Evolutionary conservation across 2,888 invertebrate species (phyloP).

Genomic region (Leucophenga montana): DNA sequence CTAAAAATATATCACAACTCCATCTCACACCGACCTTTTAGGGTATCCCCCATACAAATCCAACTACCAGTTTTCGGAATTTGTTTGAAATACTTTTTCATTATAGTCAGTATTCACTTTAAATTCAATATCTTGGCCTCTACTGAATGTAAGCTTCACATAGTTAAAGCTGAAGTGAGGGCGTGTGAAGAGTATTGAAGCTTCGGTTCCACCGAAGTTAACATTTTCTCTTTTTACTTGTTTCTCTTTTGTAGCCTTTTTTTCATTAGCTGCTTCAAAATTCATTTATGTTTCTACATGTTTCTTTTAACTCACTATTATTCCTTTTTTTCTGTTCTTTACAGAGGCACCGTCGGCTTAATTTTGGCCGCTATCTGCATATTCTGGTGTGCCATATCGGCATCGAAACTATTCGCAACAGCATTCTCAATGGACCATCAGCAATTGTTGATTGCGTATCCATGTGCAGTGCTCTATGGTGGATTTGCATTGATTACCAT

Average conservation of each 20-base stretch:
- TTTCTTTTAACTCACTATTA: conserved; percentile 32
- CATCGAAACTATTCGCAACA: conserved; percentile 85
- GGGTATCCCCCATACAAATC: no score
- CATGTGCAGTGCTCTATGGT: conserved; percentile 84
- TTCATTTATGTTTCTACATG: neutral
- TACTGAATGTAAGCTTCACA: no score
- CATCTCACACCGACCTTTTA: no score
- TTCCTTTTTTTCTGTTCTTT: conserved; percentile 44
- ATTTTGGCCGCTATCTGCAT: conserved; percentile 76
- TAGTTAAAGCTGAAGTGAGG: no score
- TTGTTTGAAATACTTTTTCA: no score
- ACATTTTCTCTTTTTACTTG: conserved; percentile 15
- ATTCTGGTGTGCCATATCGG: conserved; percentile 83
- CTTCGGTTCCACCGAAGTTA: no score
- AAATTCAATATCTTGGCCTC: no score
- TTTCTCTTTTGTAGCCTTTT: conserved; percentile 14
- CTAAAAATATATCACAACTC: no score
- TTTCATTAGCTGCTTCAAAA: conserved; percentile 22
- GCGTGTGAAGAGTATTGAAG: no score
- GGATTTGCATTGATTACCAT: conserved; percentile 85
- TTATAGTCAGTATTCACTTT: no score
- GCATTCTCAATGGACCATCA: conserved; percentile 84
- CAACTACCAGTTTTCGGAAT: no score
- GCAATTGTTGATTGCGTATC: conserved; percentile 82
- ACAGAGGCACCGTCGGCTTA: conserved; percentile 76